Conservation (phyloP, 1,140 invertebrate genomes). For the Drosophila miranda region DNA sequence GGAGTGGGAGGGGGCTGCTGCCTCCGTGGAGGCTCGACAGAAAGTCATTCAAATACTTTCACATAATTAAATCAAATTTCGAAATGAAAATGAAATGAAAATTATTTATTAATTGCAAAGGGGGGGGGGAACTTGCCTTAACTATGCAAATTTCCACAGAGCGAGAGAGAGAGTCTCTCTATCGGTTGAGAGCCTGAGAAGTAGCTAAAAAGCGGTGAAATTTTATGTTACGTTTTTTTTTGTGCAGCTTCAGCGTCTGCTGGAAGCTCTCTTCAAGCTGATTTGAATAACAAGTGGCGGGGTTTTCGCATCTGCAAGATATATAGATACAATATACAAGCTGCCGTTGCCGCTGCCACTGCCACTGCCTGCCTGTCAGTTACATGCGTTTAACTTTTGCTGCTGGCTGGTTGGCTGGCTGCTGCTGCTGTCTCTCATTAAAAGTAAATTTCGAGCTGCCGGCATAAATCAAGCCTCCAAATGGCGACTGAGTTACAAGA, state of each 20-base stretch:
- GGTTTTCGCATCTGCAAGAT: slow-evolving; percentile 58
- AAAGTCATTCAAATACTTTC: slow-evolving; percentile 47
- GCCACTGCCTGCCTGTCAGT: slow-evolving; percentile 46
- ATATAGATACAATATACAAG: slow-evolving; percentile 28
- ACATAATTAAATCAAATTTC: slow-evolving; percentile 76
- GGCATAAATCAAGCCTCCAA: slow-evolving; percentile 67
- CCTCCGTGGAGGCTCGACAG: background rate
- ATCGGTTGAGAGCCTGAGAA: slow-evolving; percentile 7
- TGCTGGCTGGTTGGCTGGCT: background rate
- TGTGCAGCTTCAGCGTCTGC: background rate
- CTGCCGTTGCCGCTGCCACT: slow-evolving; percentile 15
- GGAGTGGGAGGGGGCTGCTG: no score
- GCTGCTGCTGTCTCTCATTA: slow-evolving; percentile 54
- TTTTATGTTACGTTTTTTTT: slow-evolving; percentile 28
- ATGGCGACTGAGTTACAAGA: slow-evolving; percentile 22
- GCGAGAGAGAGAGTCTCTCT: slow-evolving; percentile 2
- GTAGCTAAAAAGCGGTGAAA: slow-evolving; percentile 37
- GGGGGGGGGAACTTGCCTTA: slow-evolving; percentile 13
- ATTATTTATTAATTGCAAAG: slow-evolving; percentile 69
- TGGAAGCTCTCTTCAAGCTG: slow-evolving; percentile 36
- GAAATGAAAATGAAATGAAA: slow-evolving; percentile 76
- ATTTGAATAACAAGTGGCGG: slow-evolving; percentile 59
- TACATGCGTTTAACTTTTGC: slow-evolving; percentile 67
- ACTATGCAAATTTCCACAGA: slow-evolving; percentile 56
- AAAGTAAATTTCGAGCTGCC: slow-evolving; percentile 66